Evolutionary conservation across 2,113 vertebrate genomes (phyloP).

Genomic region (Pycnonotus jocosus): DNA sequence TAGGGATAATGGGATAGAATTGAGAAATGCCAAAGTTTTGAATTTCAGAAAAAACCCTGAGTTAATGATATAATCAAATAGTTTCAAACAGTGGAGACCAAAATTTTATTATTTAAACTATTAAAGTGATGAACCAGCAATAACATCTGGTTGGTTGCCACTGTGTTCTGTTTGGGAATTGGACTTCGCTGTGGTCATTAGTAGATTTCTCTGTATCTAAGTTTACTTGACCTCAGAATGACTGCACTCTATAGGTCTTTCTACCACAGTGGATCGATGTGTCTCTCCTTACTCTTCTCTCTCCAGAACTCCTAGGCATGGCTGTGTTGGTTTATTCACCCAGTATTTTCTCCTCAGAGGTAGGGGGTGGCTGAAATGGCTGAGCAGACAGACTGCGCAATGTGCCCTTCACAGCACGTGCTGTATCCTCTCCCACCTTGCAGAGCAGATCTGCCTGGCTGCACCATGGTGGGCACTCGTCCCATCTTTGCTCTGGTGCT

Average conservation of each 20-base stretch:
- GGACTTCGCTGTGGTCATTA: rapidly evolving
- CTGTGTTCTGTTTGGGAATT: background rate
- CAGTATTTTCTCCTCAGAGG: background rate
- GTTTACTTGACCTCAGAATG: background rate
- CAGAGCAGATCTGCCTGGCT: background rate
- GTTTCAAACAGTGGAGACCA: background rate
- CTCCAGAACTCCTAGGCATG: background rate
- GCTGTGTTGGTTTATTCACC: background rate
- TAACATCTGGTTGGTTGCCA: background rate
- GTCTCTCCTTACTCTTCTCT: background rate
- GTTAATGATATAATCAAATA: background rate
- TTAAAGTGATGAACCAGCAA: background rate
- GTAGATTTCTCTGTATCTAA: background rate
- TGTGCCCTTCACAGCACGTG: rapidly evolving
- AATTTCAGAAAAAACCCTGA: background rate
- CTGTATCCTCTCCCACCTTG: background rate
- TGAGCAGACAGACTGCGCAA: background rate
- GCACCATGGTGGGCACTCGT: rapidly evolving
- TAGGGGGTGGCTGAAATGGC: background rate
- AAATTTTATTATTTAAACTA: background rate
- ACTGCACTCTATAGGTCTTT: background rate
- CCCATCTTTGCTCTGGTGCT: background rate
- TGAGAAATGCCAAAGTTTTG: background rate
- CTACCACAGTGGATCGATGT: rapidly evolving
- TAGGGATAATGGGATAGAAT: background rate